Conservation (phyloP, 2,113 vertebrate genomes). For the Notarius quadriscutis region DNA sequence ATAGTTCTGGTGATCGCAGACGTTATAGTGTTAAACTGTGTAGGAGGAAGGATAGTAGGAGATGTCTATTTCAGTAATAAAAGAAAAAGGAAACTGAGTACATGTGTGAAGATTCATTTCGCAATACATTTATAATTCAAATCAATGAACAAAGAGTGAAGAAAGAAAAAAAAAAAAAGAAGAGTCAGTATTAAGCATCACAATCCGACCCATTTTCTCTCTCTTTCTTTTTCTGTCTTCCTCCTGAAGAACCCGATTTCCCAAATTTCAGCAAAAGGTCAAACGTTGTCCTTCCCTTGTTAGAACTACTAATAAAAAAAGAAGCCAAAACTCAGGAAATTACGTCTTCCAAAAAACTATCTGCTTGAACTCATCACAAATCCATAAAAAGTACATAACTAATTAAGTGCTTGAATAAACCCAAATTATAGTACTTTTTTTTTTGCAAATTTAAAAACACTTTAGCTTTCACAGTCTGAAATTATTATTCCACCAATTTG, state of each 20-base stretch:
- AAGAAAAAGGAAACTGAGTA: constrained; percentile 18
- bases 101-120: constrained; percentile 21
- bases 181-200: constrained; percentile 48
- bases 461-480: constrained; percentile 55
- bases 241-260: background rate
- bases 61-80: constrained; percentile 31
- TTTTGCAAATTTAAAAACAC: constrained; percentile 65
- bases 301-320: background rate
- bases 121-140: background rate
- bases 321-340: background rate
- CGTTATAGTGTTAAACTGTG: constrained; percentile 28
- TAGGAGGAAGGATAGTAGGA: constrained; percentile 10
- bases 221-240: constrained; percentile 22
- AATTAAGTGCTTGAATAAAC: constrained; percentile 71
- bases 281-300: background rate
- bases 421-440: constrained; percentile 61
- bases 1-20: constrained; percentile 17
- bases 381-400: constrained; percentile 40
- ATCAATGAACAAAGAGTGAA: constrained; percentile 11
- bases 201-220: constrained; percentile 38
- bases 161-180: constrained; percentile 25
- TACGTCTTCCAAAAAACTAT: background rate
- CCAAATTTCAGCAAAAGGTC: background rate
- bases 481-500: constrained; percentile 19
- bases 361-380: background rate